Evolutionary conservation across 1,140 invertebrate species (phyloP), one percentile per base, ranked within the genome.

Genomic region (Drosophila bocqueti): DNA sequence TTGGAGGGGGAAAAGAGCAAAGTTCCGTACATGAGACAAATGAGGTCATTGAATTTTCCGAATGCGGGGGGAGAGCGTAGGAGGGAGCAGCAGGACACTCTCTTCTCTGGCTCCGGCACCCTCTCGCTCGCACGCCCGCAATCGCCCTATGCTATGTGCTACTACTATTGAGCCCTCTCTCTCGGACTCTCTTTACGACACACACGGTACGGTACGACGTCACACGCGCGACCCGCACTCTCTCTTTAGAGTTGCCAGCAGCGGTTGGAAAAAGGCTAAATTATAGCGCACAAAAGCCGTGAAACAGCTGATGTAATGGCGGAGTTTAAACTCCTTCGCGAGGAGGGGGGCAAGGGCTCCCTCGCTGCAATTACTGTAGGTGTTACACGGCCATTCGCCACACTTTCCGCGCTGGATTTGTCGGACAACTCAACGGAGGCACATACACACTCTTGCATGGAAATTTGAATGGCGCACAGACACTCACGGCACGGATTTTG

Each of bases 21-120:
- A 90, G 72, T 80, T 55, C 77, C 77, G 79, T 74, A 85, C 67
- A 72, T 90, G 79, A 87, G 73, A 89, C 86, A 90, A 90, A 90
- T 90, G 85, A 90, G 85, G 85, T 90, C 85, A 90, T 90, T 90
- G 85, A 90, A 90, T 90, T 90, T 90, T 82, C 67, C 64, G 68
- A 66, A 71, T 54, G 64, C 59, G 59, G 66, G 45, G 47, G 61
- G 60, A 36, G 49, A 55, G 57, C 54, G 50, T 38, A 68, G 59
- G 50, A n/a, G 43, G 21, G 54, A 45, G 24, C 10, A 46, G 24
- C 63, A 77, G 83, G 83, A 87, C 79, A 83, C 76, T 57, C 58
- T 64, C 64, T 64, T 54, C 76, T 54, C 75, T 21, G 59, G 52
- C 49, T 55, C 2, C 60, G 45, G 6, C 66, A 50, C 42, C 47